Evolutionary conservation across 2,888 invertebrate genomes (phyloP), one percentile per base, ranked within the genome.

Genomic region (Hydrotaea diabolus): DNA sequence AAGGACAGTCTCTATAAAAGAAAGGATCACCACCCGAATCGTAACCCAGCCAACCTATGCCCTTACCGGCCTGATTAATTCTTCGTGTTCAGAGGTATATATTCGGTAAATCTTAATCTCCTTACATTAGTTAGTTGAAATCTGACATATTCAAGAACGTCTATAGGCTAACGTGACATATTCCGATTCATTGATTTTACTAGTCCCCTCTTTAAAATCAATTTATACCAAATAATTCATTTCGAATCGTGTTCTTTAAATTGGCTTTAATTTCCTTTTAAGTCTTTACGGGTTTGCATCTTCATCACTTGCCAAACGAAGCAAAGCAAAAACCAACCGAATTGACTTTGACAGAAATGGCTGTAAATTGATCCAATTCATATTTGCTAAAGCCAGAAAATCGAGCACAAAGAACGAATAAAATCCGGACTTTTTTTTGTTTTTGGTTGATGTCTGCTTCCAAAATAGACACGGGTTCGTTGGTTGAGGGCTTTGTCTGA

Each of bases 301-400:
- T 69, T 69, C n/a, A 69, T 69, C 39, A 11, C 13, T 8, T 66
- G 46, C 46, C 13, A 43, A 59, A 31, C 31, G 21, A 3, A 39
- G 39, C 31, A 49, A 49, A 4, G 39, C 23, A 43, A 69, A 69
- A 69, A 36, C 19, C 43, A 69, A 36, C 19, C 43, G 76, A 74
- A 80, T 83, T 77, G 80, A 55, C 72, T 84, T 78, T 81, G 78
- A 81, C 80, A 80, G 75, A 77, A 66, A 71, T 57, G 53, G 21
- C 23, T 64, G 66, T 71, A 78, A 81, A 78, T 81, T 72, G 75
- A 81, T 84, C 72, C 80, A 84, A 84, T 78, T 81, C 75, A 49
- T 55, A 78, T 64, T 74, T 55, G 55, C 46, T 31, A 43, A 43
- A 62, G 69, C 31, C 21, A 66, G 31, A n/a, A 23, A 23, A 26